Percentiles rank a stretch among this genome's conserved stretches.
phyloP scores from a whole-genome alignment of 2,113 vertebrate species.

The Psittacula cyanocephala region DNA sequence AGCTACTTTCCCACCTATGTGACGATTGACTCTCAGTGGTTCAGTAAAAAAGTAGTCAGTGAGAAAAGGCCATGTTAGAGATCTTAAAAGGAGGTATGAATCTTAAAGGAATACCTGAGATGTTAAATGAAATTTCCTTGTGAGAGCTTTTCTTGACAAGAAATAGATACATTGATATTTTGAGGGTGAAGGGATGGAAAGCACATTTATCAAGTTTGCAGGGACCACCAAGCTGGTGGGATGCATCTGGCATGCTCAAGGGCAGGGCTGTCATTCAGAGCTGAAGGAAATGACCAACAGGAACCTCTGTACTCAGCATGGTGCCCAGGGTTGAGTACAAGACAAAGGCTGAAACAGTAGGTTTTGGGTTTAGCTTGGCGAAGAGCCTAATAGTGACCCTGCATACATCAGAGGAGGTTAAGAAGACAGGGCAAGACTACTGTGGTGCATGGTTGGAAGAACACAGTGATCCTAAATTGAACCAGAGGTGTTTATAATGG shows the following conservation, averaged over 20 bases:
- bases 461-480: background rate
- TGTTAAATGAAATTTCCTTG: background rate
- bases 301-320: background rate
- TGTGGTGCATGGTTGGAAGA: rapidly evolving
- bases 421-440: background rate
- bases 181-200: background rate
- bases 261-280: background rate
- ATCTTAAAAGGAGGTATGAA: background rate
- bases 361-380: background rate
- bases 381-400: background rate
- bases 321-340: rapidly evolving
- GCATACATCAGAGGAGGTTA: rapidly evolving
- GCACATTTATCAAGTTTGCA: background rate
- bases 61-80: background rate
- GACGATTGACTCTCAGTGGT: background rate
- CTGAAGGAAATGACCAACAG: background rate
- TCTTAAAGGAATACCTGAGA: background rate
- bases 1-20: background rate
- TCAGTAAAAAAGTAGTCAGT: background rate
- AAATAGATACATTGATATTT: background rate
- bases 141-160: background rate
- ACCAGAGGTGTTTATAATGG: background rate
- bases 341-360: background rate
- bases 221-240: too few relatives aligned
- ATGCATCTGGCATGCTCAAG: background rate